phyloP scores from a whole-genome alignment of 2,888 invertebrate genomes.

The Timandra comae region DNA sequence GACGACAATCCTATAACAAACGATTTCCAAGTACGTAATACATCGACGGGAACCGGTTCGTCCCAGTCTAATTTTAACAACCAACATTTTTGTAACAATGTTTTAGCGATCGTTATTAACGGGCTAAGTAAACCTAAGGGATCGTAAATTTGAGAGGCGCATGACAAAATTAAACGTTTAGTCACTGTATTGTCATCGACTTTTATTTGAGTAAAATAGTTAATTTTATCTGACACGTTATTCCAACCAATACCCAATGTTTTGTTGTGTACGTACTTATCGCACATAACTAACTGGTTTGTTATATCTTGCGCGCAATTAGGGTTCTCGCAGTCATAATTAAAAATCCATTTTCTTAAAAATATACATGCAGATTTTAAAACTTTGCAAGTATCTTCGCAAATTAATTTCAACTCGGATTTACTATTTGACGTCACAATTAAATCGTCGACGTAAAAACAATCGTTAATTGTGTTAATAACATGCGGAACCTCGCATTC shows the following conservation, averaged over 20 bases:
- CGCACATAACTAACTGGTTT: too few relatives aligned
- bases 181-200: background rate
- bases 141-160: conserved; percentile 12
- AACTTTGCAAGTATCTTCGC: conserved; percentile 6
- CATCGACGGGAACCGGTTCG: conserved; percentile 1
- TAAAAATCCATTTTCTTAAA: conserved; percentile 21
- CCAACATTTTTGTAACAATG: conserved; percentile 9
- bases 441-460: conserved; percentile 16
- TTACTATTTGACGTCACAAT: conserved; percentile 9
- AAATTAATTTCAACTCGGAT: conserved; percentile 8
- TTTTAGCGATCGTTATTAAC: conserved; percentile 5
- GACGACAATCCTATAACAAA: background rate
- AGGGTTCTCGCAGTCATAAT: conserved; percentile 3
- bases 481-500: conserved; percentile 24
- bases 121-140: conserved; percentile 13
- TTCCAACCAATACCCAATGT: conserved; percentile 14
- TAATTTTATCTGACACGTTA: conserved; percentile 5
- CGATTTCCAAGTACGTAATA: conserved; percentile 1
- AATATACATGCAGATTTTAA: conserved; percentile 17
- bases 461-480: conserved; percentile 19
- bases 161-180: conserved; percentile 13
- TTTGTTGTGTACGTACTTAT: background rate
- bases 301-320: background rate
- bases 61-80: conserved; percentile 12
- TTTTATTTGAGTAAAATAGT: conserved; percentile 8